phyloP scores from a whole-genome alignment of 64 coral and sea anemone genomes.

The Pocillopora damicornis region DNA sequence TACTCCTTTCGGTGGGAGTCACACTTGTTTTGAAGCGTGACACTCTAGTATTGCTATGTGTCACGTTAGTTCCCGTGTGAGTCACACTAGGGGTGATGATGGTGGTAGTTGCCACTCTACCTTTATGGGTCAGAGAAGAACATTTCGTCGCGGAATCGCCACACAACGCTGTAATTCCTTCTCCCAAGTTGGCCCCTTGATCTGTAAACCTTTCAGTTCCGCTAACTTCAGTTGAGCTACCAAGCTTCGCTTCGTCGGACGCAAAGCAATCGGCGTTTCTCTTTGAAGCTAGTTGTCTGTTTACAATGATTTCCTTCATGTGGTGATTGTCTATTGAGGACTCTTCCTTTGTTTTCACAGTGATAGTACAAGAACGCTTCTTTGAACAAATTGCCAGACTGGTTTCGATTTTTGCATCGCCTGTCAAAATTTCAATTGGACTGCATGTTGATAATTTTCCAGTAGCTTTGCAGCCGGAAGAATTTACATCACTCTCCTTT shows the following conservation, averaged over 20 bases:
- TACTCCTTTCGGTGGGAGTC: no score
- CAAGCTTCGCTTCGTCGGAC: not conserved
- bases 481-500: not conserved
- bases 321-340: not conserved
- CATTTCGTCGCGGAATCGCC: not conserved
- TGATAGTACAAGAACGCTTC: no score
- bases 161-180: not conserved
- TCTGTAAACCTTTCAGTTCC: not conserved
- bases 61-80: no score
- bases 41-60: no score
- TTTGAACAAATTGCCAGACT: not conserved
- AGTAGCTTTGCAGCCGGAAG: not conserved
- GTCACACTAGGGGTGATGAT: no score
- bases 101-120: no score
- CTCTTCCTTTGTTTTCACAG: not conserved
- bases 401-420: not conserved
- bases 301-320: not conserved
- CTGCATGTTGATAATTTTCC: not conserved
- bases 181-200: no score
- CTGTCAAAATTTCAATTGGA: not conserved
- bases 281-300: not conserved
- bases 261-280: not conserved
- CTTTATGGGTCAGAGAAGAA: not conserved
- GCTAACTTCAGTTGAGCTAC: not conserved
- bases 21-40: no score